phyloP scores from a whole-genome alignment of 1,140 invertebrate genomes.

The Drosophila virilis region DNA sequence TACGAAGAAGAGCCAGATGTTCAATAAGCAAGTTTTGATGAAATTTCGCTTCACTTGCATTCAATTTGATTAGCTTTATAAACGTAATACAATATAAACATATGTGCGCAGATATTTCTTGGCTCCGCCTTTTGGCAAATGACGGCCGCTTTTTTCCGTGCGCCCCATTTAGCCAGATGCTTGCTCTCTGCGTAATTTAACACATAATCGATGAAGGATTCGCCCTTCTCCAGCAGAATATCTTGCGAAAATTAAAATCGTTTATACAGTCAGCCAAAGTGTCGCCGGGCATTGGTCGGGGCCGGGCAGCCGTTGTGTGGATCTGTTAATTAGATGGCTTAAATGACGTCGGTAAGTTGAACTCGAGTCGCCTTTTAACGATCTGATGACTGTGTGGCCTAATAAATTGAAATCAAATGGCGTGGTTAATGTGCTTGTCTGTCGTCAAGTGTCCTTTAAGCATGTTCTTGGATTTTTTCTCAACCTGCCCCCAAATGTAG shows the following conservation, averaged over 20 bases:
- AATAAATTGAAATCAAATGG: conserved; percentile 29
- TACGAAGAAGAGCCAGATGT: neutral
- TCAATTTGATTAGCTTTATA: neutral
- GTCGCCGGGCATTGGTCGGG: conserved; percentile 37
- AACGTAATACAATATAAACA: conserved; percentile 1
- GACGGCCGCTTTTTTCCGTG: conserved; percentile 7
- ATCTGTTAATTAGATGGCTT: conserved; percentile 68
- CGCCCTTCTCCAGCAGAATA: conserved; percentile 9
- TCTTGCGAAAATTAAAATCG: conserved; percentile 56
- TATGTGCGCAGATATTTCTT: conserved; percentile 2
- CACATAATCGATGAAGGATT: conserved; percentile 71
- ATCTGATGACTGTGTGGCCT: conserved; percentile 8
- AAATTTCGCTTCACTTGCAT: neutral
- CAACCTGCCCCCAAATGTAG: conserved; percentile 19
- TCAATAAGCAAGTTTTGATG: neutral
- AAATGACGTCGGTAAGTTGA: conserved; percentile 43
- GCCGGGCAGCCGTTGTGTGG: conserved; percentile 15
- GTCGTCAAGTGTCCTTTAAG: neutral
- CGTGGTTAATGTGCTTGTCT: conserved; percentile 1
- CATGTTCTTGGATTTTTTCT: neutral
- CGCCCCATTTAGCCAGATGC: conserved; percentile 31
- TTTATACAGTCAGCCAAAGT: conserved; percentile 51
- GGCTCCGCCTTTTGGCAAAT: neutral
- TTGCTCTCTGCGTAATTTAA: conserved; percentile 72
- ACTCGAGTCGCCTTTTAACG: conserved; percentile 26